Percentiles rank a stretch among this genome's conserved stretches.
phyloP scores from a whole-genome alignment of 2,888 invertebrate genomes.

The Cataglyphis livida region DNA sequence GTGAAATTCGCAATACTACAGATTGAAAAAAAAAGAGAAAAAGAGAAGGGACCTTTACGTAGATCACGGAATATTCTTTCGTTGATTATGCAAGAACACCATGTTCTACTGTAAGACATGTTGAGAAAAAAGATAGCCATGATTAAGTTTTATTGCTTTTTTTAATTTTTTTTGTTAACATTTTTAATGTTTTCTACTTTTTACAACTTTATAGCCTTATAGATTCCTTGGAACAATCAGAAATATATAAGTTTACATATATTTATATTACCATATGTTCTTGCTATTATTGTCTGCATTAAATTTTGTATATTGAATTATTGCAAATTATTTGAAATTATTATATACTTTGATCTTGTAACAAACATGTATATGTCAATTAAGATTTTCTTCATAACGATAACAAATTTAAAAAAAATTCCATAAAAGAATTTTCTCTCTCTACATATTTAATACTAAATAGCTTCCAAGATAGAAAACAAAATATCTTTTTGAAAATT shows the following conservation, averaged over 20 bases:
- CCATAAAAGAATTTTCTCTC: background rate
- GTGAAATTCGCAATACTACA: conserved; percentile 16
- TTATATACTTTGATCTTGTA: background rate
- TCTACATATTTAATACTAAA: background rate
- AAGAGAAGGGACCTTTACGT: background rate
- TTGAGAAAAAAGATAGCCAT: background rate
- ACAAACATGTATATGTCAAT: background rate
- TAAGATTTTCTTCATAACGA: background rate
- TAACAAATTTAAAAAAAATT: background rate
- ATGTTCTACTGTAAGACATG: background rate
- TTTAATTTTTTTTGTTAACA: background rate
- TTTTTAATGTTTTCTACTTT: background rate
- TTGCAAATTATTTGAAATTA: background rate
- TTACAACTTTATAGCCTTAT: background rate
- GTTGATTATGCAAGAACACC: background rate
- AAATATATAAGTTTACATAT: background rate
- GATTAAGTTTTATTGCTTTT: background rate
- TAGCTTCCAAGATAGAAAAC: conserved; percentile 28
- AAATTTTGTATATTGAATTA: background rate
- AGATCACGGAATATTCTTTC: conserved; percentile 14
- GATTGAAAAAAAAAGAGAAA: background rate
- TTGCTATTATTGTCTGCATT: background rate
- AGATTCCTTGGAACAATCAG: background rate
- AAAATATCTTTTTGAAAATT: background rate
- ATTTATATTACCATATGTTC: background rate